Evolutionary conservation across 2,797 vertebrate species (phyloP).

Genomic region (Spinus olivaceus): DNA sequence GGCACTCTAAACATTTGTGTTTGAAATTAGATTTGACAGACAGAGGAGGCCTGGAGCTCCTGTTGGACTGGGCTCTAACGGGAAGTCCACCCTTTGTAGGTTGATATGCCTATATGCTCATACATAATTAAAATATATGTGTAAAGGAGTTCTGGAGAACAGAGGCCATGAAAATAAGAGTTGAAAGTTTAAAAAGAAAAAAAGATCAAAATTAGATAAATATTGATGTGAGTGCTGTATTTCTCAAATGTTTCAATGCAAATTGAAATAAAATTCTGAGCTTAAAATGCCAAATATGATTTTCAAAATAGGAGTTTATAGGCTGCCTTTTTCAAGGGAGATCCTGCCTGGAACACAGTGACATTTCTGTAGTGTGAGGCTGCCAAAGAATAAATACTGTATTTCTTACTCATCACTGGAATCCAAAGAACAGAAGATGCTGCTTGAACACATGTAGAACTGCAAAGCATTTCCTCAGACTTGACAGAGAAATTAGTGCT

Average conservation of each 20-base stretch:
- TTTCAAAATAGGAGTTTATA: neutral
- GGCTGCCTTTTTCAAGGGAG: neutral
- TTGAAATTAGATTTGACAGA: neutral
- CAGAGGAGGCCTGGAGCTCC: neutral
- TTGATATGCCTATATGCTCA: neutral
- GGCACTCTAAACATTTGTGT: neutral
- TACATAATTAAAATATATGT: neutral
- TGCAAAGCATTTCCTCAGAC: neutral
- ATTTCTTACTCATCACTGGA: neutral
- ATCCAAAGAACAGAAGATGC: neutral
- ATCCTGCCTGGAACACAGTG: neutral
- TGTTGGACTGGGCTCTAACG: accelerated
- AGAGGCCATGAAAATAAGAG: neutral
- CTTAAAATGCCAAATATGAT: neutral
- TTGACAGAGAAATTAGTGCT: neutral
- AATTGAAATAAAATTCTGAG: neutral
- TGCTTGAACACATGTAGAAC: neutral
- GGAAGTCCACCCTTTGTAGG: neutral
- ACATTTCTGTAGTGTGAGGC: neutral
- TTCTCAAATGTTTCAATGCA: neutral
- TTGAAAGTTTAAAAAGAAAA: neutral
- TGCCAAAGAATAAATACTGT: neutral
- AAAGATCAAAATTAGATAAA: neutral
- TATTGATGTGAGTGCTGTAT: neutral
- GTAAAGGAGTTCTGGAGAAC: neutral